These are phyloP conservation scores for Lithophane leautieri DNA, from an alignment of 2,888 invertebrate genomes.

Conservation along the genomic window DNA sequence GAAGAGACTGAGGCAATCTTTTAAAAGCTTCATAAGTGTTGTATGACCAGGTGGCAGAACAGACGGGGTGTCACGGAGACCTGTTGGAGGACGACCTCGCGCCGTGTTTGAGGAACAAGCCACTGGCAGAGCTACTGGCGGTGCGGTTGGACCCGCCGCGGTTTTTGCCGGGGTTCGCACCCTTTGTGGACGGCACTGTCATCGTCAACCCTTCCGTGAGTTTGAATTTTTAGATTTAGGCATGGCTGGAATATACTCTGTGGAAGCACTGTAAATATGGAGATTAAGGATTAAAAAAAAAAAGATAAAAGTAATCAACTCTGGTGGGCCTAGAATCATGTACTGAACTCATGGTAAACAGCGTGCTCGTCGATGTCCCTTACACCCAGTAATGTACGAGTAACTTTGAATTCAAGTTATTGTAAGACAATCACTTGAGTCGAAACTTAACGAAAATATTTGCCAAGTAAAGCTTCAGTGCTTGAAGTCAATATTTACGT, in stretches of 20 bases:
- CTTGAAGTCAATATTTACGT: not conserved
- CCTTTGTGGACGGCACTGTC: slow-evolving; percentile 97
- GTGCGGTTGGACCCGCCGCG: slow-evolving; percentile 94
- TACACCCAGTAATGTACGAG: not conserved
- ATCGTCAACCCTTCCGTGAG: slow-evolving; percentile 92
- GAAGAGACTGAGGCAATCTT: too few species aligned
- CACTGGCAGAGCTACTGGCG: slow-evolving; percentile 93
- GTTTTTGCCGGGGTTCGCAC: slow-evolving; percentile 97
- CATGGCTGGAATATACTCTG: not conserved
- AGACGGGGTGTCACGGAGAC: slow-evolving; percentile 96
- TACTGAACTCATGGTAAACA: not conserved
- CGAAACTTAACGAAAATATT: slow-evolving; percentile 12
- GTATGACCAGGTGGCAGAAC: slow-evolving; percentile 92
- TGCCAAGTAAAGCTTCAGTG: not conserved
- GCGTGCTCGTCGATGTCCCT: not conserved
- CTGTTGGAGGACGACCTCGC: slow-evolving; percentile 95
- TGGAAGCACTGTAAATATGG: not conserved
- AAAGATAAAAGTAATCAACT: too few species aligned
- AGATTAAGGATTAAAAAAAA: not conserved
- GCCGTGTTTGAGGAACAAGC: slow-evolving; percentile 95
- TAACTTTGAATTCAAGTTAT: not conserved
- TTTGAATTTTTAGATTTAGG: slow-evolving; percentile 19
- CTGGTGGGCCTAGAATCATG: not conserved
- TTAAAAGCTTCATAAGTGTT: slow-evolving; percentile 19
- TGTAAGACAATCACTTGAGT: not conserved